Conservation (phyloP, 2,888 invertebrate species). For the Carpatolechia fugitivella region DNA sequence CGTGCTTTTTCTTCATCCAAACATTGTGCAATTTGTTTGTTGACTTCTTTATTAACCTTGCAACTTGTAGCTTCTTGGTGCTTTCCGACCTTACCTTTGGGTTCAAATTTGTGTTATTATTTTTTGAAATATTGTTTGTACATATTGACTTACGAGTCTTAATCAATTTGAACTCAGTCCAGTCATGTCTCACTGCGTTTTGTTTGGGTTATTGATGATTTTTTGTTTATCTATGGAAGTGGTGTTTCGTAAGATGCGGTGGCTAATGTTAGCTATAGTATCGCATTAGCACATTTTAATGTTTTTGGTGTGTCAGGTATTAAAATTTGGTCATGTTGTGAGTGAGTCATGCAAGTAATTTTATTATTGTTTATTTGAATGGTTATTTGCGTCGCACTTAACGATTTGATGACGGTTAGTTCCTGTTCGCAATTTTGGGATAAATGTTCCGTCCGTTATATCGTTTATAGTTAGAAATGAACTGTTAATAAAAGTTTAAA, state of each 20-base stretch:
- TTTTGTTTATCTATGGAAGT: slow-evolving; percentile 32
- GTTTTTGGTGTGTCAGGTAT: background rate
- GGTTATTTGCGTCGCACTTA: too few relatives aligned
- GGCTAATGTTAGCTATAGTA: background rate
- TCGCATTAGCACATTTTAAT: slow-evolving; percentile 2
- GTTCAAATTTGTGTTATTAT: slow-evolving; percentile 16
- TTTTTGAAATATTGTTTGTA: slow-evolving; percentile 27
- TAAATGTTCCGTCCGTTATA: too few relatives aligned
- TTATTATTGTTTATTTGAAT: too few relatives aligned
- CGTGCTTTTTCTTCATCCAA: background rate
- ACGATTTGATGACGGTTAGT: too few relatives aligned
- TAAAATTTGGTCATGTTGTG: too few relatives aligned
- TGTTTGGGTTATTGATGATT: slow-evolving; percentile 48
- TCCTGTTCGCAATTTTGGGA: too few relatives aligned
- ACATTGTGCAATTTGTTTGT: background rate
- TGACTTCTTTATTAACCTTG: background rate
- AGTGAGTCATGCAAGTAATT: slow-evolving; percentile 39
- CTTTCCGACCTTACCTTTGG: background rate
- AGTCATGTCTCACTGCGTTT: slow-evolving; percentile 49
- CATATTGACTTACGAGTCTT: slow-evolving; percentile 52
- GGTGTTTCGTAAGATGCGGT: background rate
- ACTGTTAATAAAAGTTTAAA: too few relatives aligned
- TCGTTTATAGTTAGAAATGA: too few relatives aligned
- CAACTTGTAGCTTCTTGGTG: background rate
- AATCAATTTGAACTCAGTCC: slow-evolving; percentile 56